Conservation (phyloP, 2,888 invertebrate genomes). For the Lycaena phlaeas region DNA sequence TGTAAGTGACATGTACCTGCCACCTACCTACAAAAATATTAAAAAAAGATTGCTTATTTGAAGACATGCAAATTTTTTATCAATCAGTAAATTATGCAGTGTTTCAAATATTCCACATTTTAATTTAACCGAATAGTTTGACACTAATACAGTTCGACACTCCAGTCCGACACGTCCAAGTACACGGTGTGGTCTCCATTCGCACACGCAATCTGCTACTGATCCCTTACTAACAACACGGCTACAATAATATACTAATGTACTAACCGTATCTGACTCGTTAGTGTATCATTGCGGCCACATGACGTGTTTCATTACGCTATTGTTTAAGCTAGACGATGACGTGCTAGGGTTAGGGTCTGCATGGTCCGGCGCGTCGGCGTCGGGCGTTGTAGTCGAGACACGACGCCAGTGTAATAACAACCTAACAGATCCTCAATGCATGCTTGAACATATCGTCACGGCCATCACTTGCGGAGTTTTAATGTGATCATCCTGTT, state of each 20-base stretch:
- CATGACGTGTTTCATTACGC: conserved; percentile 55
- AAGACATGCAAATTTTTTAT: no score
- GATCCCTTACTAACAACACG: conserved; percentile 58
- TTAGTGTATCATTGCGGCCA: conserved; percentile 22
- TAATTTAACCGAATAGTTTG: no score
- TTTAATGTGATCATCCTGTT: conserved; percentile 20
- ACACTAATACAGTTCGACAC: conserved; percentile 1
- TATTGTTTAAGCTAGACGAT: conserved; percentile 58
- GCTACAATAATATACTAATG: conserved; percentile 43
- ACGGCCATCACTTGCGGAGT: not conserved
- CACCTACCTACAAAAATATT: no score
- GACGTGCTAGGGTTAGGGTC: conserved; percentile 46
- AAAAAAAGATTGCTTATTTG: no score
- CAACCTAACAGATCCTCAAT: conserved; percentile 42
- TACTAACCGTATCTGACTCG: conserved; percentile 16
- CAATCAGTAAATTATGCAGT: no score
- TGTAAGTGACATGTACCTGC: no score
- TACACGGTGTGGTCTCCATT: conserved; percentile 68
- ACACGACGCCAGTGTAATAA: conserved; percentile 39
- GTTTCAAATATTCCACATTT: no score
- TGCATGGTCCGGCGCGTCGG: conserved; percentile 52
- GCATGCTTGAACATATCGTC: conserved; percentile 41
- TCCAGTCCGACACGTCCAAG: conserved; percentile 18
- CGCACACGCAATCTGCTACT: conserved; percentile 66
- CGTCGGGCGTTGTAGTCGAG: conserved; percentile 22